These are phyloP conservation scores for Stomorhina lunata DNA, from an alignment of 2,888 invertebrate species.

Conservation along the genomic window DNA sequence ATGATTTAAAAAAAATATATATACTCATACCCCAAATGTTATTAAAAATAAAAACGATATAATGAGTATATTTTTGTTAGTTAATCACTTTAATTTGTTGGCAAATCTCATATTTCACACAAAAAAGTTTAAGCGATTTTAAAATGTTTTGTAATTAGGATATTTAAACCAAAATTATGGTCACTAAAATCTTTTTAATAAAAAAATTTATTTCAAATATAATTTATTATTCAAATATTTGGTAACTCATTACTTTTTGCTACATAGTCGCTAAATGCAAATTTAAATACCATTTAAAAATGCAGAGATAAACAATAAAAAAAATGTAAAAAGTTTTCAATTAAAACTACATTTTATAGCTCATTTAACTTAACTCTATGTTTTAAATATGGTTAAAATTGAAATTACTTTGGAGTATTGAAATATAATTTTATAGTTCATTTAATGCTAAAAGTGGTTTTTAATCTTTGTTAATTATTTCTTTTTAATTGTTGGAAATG, in stretches of 20 bases:
- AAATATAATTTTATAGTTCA: slow-evolving; percentile 6
- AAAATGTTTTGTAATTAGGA: slow-evolving; percentile 26
- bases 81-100: neutral
- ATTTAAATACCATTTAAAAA: no score
- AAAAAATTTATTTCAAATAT: neutral
- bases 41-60: no score
- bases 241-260: neutral
- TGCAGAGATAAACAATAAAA: no score
- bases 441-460: neutral
- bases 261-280: no score
- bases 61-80: neutral
- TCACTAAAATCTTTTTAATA: neutral
- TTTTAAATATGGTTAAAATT: no score
- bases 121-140: neutral
- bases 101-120: neutral
- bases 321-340: no score
- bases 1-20: neutral
- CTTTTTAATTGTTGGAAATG: neutral
- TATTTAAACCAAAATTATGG: neutral
- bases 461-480: neutral
- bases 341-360: no score
- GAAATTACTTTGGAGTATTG: no score
- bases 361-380: no score
- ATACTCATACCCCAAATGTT: no score
- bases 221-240: slow-evolving; percentile 8